These are phyloP conservation scores for Pogonomyrmex californicus DNA, from an alignment of 1,140 invertebrate species.

Conservation along the genomic window DNA sequence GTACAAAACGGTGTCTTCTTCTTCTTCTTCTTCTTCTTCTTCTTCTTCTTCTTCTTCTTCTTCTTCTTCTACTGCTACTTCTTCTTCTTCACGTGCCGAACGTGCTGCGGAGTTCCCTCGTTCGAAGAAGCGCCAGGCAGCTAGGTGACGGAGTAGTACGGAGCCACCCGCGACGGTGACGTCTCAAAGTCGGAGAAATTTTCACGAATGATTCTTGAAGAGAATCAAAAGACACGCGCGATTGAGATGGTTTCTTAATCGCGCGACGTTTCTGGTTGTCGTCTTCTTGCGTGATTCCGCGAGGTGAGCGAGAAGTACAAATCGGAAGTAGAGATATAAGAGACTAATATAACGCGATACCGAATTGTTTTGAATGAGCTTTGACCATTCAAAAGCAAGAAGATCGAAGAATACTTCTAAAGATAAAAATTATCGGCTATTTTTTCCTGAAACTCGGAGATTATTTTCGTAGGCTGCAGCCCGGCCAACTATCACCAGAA, in stretches of 20 bases:
- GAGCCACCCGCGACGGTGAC: constrained; percentile 4
- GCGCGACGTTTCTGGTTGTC: not conserved
- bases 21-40: constrained; percentile 28
- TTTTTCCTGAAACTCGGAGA: constrained; percentile 8
- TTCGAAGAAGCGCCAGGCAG: constrained; percentile 31
- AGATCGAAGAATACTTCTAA: not conserved
- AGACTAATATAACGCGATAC: not conserved
- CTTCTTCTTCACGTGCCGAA: constrained; percentile 44
- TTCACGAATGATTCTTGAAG: not conserved
- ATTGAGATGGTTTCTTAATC: not conserved
- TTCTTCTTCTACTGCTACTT: not conserved
- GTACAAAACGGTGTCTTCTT: constrained; percentile 50
- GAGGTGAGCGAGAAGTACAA: constrained; percentile 44
- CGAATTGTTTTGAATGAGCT: not conserved
- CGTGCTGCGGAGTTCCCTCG: constrained; percentile 30
- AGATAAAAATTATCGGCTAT: not conserved
- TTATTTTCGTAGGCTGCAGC: not conserved
- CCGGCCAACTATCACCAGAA: not conserved
- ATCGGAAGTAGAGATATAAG: not conserved
- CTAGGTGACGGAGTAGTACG: constrained; percentile 20
- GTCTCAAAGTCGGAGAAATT: constrained; percentile 6
- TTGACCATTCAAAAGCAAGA: not conserved
- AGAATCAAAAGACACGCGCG: constrained; percentile 23
- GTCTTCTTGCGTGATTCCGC: constrained; percentile 7
- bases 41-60: constrained; percentile 26